These are phyloP conservation scores for Caracal caracal DNA, from an alignment of 2,113 vertebrate species.

Conservation along the genomic window DNA sequence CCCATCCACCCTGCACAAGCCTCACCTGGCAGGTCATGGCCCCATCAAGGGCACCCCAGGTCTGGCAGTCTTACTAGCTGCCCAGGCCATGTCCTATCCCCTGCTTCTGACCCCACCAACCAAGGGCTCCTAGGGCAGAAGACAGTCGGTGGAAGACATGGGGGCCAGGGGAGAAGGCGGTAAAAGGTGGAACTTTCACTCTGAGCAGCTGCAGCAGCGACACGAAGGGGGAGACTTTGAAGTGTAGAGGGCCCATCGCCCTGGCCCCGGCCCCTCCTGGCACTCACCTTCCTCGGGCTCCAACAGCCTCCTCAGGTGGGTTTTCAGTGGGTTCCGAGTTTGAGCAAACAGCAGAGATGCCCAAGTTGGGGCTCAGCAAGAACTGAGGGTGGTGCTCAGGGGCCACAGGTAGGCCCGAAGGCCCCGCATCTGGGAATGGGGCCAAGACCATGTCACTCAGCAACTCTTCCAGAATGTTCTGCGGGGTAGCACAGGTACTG, in stretches of 20 bases:
- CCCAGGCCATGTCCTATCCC: constrained; percentile 20
- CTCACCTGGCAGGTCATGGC: constrained; percentile 77
- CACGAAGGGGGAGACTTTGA: background rate
- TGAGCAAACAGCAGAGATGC: background rate
- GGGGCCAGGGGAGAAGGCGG: constrained; percentile 86
- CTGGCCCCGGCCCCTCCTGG: background rate
- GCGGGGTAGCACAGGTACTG: background rate
- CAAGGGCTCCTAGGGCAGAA: constrained; percentile 84
- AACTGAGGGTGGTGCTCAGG: background rate
- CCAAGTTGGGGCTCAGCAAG: background rate
- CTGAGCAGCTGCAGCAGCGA: constrained; percentile 33
- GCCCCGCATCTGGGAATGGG: background rate
- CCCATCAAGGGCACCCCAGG: constrained; percentile 69
- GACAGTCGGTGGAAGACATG: constrained; percentile 81
- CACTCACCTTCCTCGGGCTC: background rate
- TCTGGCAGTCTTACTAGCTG: constrained; percentile 83
- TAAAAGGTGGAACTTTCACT: constrained; percentile 78
- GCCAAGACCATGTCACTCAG: background rate
- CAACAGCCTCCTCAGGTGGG: constrained; percentile 1
- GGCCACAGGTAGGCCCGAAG: background rate
- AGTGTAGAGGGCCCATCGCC: background rate
- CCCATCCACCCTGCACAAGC: constrained; percentile 55
- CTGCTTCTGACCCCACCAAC: constrained; percentile 72
- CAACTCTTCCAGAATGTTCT: background rate
- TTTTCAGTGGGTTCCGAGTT: background rate